These are phyloP conservation scores for Blennius ocellaris DNA, from an alignment of 2,113 vertebrate species.

Conservation along the genomic window DNA sequence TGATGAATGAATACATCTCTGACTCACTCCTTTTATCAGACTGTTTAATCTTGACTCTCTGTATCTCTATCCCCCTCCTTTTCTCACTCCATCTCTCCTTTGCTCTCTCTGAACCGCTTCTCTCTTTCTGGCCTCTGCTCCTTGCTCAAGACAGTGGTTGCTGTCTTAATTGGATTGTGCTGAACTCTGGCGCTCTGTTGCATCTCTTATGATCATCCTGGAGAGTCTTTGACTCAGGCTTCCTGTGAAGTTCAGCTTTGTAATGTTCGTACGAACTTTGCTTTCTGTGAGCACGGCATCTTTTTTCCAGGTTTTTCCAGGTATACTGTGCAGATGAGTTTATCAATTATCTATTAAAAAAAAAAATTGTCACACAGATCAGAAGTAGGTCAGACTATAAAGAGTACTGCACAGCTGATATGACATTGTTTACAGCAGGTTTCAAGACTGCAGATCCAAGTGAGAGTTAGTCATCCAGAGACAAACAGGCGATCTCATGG, in stretches of 20 bases:
- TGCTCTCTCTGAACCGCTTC: slow-evolving; percentile 61
- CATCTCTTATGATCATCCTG: slow-evolving; percentile 79
- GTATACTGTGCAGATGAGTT: slow-evolving; percentile 58
- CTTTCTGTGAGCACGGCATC: slow-evolving; percentile 47
- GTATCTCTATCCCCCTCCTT: slow-evolving; percentile 38
- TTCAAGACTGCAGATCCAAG: slow-evolving; percentile 36
- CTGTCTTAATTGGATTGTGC: slow-evolving; percentile 81
- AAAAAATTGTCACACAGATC: slow-evolving; percentile 46
- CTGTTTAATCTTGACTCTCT: slow-evolving; percentile 77
- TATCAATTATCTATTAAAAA: slow-evolving; percentile 68
- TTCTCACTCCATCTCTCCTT: slow-evolving; percentile 57
- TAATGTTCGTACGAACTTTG: slow-evolving; percentile 65
- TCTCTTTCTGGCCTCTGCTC: slow-evolving; percentile 76
- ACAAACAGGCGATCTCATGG: slow-evolving; percentile 45
- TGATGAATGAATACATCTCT: slow-evolving; percentile 85
- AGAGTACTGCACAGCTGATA: slow-evolving; percentile 21
- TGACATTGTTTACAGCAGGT: slow-evolving; percentile 50
- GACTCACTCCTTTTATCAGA: slow-evolving; percentile 80
- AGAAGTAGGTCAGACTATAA: slow-evolving; percentile 44
- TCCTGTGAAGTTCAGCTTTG: slow-evolving; percentile 76
- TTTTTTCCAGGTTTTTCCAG: slow-evolving; percentile 61
- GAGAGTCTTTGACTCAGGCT: slow-evolving; percentile 74
- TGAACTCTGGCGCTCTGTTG: slow-evolving; percentile 80
- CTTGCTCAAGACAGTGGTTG: slow-evolving; percentile 74
- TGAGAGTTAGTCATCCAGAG: slow-evolving; percentile 59